Evolutionary conservation across 2,888 invertebrate species (phyloP).

Genomic region (Drosophila dives): DNA sequence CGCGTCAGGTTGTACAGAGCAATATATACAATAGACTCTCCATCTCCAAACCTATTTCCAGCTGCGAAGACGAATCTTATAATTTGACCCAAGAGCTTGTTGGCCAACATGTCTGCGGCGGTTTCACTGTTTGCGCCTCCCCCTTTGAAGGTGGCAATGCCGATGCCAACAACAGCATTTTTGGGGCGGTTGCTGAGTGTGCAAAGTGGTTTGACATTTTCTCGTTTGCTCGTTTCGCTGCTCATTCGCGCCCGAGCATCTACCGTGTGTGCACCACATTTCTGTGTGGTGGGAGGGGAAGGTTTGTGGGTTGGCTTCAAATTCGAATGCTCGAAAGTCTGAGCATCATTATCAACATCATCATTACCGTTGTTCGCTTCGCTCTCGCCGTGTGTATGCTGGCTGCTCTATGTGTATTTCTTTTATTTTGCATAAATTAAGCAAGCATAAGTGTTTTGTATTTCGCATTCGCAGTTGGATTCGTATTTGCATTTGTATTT

Average conservation of each 20-base stretch:
- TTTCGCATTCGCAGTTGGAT: constrained; percentile 58
- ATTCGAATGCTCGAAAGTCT: constrained; percentile 52
- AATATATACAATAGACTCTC: constrained; percentile 59
- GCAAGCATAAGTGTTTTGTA: constrained; percentile 77
- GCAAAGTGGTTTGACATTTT: constrained; percentile 77
- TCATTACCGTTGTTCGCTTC: not conserved
- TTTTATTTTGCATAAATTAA: constrained; percentile 79
- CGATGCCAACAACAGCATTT: constrained; percentile 17
- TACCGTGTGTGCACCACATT: constrained; percentile 66
- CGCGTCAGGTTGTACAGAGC: constrained; percentile 64
- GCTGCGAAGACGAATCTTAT: constrained; percentile 49
- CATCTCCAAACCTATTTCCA: constrained; percentile 33
- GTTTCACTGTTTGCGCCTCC: constrained; percentile 59
- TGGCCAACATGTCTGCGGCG: constrained; percentile 63
- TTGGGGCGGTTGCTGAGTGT: constrained; percentile 56
- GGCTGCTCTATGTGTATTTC: constrained; percentile 65
- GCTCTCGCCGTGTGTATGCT: constrained; percentile 11
- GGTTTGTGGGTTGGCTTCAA: constrained; percentile 59
- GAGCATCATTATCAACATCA: constrained; percentile 11
- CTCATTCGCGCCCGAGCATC: constrained; percentile 70
- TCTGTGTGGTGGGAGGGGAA: constrained; percentile 12
- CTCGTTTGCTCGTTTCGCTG: constrained; percentile 70
- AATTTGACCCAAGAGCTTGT: constrained; percentile 68
- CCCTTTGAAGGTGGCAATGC: constrained; percentile 48
- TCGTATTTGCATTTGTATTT: constrained; percentile 51